These are phyloP conservation scores for Pheosia gnoma DNA, from an alignment of 2,888 invertebrate genomes.

Conservation along the genomic window DNA sequence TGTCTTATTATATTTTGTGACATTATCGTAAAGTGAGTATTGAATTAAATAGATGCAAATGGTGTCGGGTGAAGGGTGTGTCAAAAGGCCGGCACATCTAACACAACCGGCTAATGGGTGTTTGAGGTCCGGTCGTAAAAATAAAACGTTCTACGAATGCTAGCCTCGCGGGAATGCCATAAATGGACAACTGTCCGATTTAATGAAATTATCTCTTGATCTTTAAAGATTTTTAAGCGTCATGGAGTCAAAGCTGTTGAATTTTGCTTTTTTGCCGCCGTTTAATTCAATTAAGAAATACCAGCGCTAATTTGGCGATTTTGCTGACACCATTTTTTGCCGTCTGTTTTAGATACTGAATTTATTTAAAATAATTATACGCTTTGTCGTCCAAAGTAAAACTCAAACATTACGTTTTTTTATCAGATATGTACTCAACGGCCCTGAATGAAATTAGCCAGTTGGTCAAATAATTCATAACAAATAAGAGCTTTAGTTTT, in stretches of 20 bases:
- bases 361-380: not conserved
- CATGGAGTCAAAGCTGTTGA: conserved; percentile 23
- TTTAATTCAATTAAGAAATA: conserved; percentile 22
- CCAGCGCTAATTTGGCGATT: not conserved
- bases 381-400: no score
- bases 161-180: conserved; percentile 16
- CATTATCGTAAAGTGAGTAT: conserved; percentile 5
- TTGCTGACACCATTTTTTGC: not conserved
- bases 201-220: conserved; percentile 24
- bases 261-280: conserved; percentile 11
- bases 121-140: conserved; percentile 31
- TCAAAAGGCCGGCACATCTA: conserved; percentile 36
- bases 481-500: not conserved
- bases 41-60: conserved; percentile 30
- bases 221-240: conserved; percentile 24
- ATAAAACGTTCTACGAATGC: conserved; percentile 12
- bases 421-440: no score
- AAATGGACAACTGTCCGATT: conserved; percentile 31
- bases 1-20: not conserved
- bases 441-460: not conserved
- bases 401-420: no score
- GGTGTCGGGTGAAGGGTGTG: conserved; percentile 38
- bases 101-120: conserved; percentile 43
- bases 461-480: not conserved
- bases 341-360: not conserved